These are phyloP conservation scores for Caenorhabditis panamensis DNA, from an alignment of 2,888 invertebrate species.

Conservation along the genomic window DNA sequence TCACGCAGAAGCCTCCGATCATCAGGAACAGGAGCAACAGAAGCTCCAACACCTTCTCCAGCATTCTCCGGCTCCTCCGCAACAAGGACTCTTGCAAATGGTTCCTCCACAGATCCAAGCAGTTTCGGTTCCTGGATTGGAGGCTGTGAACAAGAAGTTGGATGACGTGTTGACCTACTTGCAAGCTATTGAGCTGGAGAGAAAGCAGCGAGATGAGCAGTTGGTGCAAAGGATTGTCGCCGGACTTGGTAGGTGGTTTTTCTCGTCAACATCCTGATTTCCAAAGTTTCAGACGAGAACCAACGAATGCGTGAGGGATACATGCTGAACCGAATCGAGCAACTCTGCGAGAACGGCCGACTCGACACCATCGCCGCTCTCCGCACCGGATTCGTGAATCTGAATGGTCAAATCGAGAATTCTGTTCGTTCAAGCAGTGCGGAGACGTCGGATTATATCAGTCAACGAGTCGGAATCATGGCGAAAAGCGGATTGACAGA, in stretches of 20 bases:
- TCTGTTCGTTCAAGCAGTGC: not conserved
- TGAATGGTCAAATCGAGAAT: slow-evolving; percentile 12
- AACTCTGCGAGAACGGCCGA: slow-evolving; percentile 38
- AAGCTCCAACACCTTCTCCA: no score
- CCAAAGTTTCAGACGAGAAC: slow-evolving; percentile 41
- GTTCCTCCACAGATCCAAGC: not conserved
- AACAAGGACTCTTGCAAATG: slow-evolving; percentile 28
- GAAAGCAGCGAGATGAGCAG: slow-evolving; percentile 15
- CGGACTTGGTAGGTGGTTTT: slow-evolving; percentile 25
- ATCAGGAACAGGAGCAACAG: no score
- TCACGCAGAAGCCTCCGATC: slow-evolving; percentile 23
- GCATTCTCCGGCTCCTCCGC: not conserved
- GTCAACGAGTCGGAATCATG: slow-evolving; percentile 45
- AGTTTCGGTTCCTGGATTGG: not conserved
- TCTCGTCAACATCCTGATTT: no score
- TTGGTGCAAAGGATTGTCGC: slow-evolving; percentile 33
- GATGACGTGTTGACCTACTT: slow-evolving; percentile 19
- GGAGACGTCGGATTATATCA: slow-evolving; percentile 42
- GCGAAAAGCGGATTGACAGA: slow-evolving; percentile 32
- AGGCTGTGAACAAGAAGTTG: slow-evolving; percentile 34
- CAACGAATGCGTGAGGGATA: slow-evolving; percentile 50
- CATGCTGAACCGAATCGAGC: slow-evolving; percentile 52
- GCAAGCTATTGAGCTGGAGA: slow-evolving; percentile 30
- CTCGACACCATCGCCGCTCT: slow-evolving; percentile 41
- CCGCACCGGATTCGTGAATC: slow-evolving; percentile 16